Percentiles rank a stretch among this genome's conserved stretches.
Evolutionary conservation across 2,113 vertebrate species (phyloP).

Genomic region (Microtus ochrogaster): DNA sequence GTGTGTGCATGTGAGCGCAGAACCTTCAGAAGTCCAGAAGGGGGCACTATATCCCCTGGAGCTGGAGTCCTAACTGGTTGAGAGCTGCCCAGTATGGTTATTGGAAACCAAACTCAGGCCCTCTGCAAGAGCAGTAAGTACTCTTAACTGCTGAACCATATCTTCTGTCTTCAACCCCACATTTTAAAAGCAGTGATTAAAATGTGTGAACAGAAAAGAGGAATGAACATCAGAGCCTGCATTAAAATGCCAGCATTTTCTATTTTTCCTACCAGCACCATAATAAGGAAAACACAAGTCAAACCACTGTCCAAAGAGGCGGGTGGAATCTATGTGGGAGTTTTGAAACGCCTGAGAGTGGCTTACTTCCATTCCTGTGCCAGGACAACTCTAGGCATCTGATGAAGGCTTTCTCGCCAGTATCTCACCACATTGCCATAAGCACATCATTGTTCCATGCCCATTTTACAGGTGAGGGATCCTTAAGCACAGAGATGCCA

Average conservation of each 20-base stretch:
- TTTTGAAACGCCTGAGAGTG: background rate
- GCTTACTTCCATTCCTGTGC: background rate
- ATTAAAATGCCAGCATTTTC: slow-evolving; percentile 7
- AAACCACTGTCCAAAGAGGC: background rate
- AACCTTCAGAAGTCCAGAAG: background rate
- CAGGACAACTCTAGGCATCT: background rate
- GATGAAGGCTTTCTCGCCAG: background rate
- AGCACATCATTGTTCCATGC: background rate
- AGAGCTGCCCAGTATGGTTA: no score
- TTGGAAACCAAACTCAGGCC: background rate
- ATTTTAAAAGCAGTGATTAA: background rate
- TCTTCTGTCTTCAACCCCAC: background rate
- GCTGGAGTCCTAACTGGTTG: background rate
- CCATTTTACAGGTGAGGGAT: background rate
- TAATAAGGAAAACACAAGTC: slow-evolving; percentile 43
- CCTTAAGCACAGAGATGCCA: slow-evolving; percentile 5
- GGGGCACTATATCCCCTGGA: background rate
- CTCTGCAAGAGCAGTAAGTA: background rate
- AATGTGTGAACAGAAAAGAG: background rate
- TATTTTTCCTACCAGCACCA: background rate
- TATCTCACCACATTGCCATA: background rate
- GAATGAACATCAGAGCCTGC: background rate
- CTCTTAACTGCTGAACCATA: background rate
- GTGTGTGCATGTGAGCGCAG: background rate
- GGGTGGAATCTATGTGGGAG: background rate